Evolutionary conservation across 1,140 invertebrate genomes (phyloP), one percentile per base, ranked within the genome.

Genomic region (Trachymyrmex septentrionalis): DNA sequence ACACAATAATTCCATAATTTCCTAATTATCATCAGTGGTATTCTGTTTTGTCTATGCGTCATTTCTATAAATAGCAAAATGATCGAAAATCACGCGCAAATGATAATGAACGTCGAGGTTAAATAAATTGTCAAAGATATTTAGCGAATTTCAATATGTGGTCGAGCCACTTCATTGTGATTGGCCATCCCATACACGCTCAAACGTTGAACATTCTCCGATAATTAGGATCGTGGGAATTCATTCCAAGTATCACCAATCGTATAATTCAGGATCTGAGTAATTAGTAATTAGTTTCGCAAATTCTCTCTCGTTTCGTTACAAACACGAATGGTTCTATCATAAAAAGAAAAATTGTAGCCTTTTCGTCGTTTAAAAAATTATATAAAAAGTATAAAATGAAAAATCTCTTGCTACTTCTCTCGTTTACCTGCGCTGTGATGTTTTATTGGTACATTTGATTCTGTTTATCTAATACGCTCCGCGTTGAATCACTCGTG

Each of bases 221-320:
- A 81, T 86, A 81, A 81, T 86, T 67, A 86, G 63, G 63, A 67
- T 69, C 50, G 53, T 38, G 48, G 16, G 19, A 69, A 59, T 81
- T 67, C 24, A 50, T 50, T 48, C 24, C 30, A 21, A 48, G 12
- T n/a, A 48, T 80, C 66, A 27, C 24, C 30, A 24, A 24, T 86
- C 77, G 85, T 34, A 59, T 80, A 67, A 69, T 53, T 38, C 21
- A 16, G 24, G 50, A 57, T 24, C 30, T 57, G 14, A 67, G 50
- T 86, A 67, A 80, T 80, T 80, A 66, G 34, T 80, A 67, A 80
- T 80, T 80, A 66, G 34, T 80, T 80, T 10, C 21, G 21, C n/a
- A 30, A 50, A 0, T 48, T 67, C n/a, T 67, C n/a, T 24, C 10
- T 69, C 19, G 19, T 66, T 67, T 12, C 38, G 5, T 10, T 16